Base-by-base conservation (phyloP, 2,113 vertebrate species). In the Caranx melampygus region DNA sequence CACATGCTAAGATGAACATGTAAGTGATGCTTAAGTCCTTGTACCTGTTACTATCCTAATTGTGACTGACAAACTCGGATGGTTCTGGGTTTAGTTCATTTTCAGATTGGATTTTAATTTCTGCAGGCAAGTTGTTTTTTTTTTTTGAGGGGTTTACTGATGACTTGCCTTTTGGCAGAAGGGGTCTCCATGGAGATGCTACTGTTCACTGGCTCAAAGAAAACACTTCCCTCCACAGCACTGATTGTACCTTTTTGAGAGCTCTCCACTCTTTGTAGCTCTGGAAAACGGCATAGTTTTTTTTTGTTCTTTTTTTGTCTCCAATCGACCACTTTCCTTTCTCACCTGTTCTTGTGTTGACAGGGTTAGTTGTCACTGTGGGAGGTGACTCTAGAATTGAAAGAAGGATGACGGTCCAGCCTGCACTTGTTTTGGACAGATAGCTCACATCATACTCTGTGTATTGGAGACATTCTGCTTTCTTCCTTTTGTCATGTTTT, bases 151-250 rank as follows among this genome's bases (percentile, higher is more conserved):
- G 6, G 14, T 35, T 72, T 66, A 14, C 1, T 78, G 26, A 35
- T 68, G 67, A 26, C 21, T 89, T 59, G 60, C 59, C 2, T 61
- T 68, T 79, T 49, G 13, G 62, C 3, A 33, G 74, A 59, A 71
- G 75, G 33, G 5, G 80, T 91, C 88, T 88, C 93, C 89, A 87
- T 91, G 89, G 90, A 76, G 88, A 93, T 64, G 49, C 71, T 57
- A n/a, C 75, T 64, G 67, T 87, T 88, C 78, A 87, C 37, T 51
- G 45, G 52, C 74, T 66, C 40, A 10, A 79, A 62, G 80, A 84
- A 90, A 91, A 90, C 83, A 55, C 81, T 84, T 73, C 61, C 76
- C 83, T 87, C 76, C 61, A 47, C 55, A 71, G 81, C 61, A 70
- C 65, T 55, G 47, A 76, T 72, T 87, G 59, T 78, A 71, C 62